Evolutionary conservation across 1,140 invertebrate species (phyloP), one percentile per base, ranked within the genome.

Genomic region (Antheraea mylitta): DNA sequence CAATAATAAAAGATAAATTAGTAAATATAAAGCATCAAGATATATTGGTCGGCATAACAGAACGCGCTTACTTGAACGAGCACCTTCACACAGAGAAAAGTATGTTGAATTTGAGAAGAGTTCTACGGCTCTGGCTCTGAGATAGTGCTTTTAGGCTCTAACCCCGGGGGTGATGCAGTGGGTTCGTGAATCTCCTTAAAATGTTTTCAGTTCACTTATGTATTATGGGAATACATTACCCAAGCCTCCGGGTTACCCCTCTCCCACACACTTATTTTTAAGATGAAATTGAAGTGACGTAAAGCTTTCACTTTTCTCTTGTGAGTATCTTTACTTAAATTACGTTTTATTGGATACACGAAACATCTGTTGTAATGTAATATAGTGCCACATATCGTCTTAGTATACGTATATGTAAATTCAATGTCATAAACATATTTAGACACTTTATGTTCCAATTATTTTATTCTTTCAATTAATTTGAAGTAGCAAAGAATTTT

Each of bases 71-170:
- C 18, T 30, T 13, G 45, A 16, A 13, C 58, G 71, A 79, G 82
- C 76, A 85, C 78, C 82, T 87, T 78, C 77, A 82, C 77, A 82
- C 79, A 80, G 86, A 86, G 86, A 78, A 89, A 91, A 91, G 89
- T 89, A 92, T 90, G 85, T 92, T 88, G 88, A 92, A 92, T 92
- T 92, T 86, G 90, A 92, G 88, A 90, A 90, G 88, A 92, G 88
- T 90, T 92, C 88, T 92, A 90, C 89, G 89, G 90, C 90, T 92
- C 90, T 90, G 88, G 83, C 87, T 89, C 80, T 72, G 87, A 89
- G 90, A 92, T 92, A 90, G 90, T 92, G 90, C 90, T 92, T 92
- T 92, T 92, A 92, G 90, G 88, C 88, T 87, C 88, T 91, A 91
- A 87, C 89, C 89, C 89, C 89, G 79, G 80, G 90, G 90, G 90